Percentiles rank a stretch among this genome's conserved stretches.
These are phyloP conservation scores for Metopia argyrocephala DNA, from an alignment of 2,888 invertebrate genomes.

Conservation along the genomic window DNA sequence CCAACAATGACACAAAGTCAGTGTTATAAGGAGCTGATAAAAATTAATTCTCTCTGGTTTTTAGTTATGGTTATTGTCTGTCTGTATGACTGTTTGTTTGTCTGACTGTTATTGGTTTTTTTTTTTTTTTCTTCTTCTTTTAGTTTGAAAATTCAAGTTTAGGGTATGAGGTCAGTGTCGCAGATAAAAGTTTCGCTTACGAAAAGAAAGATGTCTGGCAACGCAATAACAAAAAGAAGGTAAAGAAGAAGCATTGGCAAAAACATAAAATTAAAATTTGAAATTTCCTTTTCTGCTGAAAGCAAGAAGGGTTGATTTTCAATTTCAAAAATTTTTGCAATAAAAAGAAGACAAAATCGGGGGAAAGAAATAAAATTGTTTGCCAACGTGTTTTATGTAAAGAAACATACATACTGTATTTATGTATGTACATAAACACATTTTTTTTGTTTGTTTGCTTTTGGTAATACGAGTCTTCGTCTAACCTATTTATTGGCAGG, in stretches of 20 bases:
- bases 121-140: slow-evolving; percentile 5
- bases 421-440: too few species aligned
- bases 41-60: neutral
- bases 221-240: neutral
- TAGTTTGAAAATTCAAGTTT: slow-evolving; percentile 62
- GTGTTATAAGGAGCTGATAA: neutral
- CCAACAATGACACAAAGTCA: neutral
- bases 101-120: neutral
- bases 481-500: slow-evolving; percentile 61
- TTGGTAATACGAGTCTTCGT: slow-evolving; percentile 13
- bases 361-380: too few species aligned
- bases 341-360: too few species aligned
- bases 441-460: slow-evolving; percentile 7
- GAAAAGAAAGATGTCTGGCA: neutral
- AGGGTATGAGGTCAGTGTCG: slow-evolving; percentile 65
- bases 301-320: too few species aligned
- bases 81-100: neutral
- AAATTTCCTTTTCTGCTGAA: neutral
- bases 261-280: slow-evolving; percentile 10
- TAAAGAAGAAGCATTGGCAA: slow-evolving; percentile 7
- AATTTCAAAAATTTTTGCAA: too few species aligned
- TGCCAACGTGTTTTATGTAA: too few species aligned
- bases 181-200: slow-evolving; percentile 18
- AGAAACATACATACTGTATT: too few species aligned
- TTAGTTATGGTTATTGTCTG: neutral